Evolutionary conservation across 1,140 invertebrate species (phyloP), one percentile per base, ranked within the genome.

Genomic region (Asobara japonica): DNA sequence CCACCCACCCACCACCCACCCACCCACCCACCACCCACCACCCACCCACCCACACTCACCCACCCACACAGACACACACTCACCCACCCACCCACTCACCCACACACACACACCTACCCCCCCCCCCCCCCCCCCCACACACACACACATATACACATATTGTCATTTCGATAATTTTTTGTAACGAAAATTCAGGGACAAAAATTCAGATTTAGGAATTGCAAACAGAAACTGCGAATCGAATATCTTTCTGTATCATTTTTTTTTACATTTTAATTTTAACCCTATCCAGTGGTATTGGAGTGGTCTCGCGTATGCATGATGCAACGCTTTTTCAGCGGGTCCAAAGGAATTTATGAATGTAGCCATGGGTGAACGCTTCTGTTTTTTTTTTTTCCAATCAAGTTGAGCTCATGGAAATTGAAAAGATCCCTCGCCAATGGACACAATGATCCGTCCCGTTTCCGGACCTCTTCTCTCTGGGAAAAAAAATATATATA

Each of bases 361-460:
- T 71, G 61, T 5, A 16, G 18, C 0, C 13, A n/a, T 25, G 60
- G 41, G 5, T 13, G 41, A 45, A 16, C 41, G 41, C 10, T 45
- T 45, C 13, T 13, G 1, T n/a, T n/a, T 3, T 33, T 45, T 45
- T 45, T 41, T 45, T 71, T 64, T 71, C 33, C 69, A 71, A 71
- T 71, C 60, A 65, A 65, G 27, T 31, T 70, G 61, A 27, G 36
- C 29, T 8, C 27, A 48, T 71, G 33, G 13, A 64, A 13, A 45
- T 64, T 64, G 69, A 65, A 65, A 48, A 38, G 56, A 71, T 64
- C 33, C 18, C 56, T 20, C 38, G 29, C 20, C 33, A 38, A 62
- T 70, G 51, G 13, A 38, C n/a, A 65, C 60, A 65, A 65, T 71
- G 20, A 71, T 71, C 69, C n/a, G 33, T 31, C 38, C 27, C 60